A percentile compares a stretch with the other conserved stretches of the same genome.
Evolutionary conservation across 2,888 invertebrate genomes (phyloP).

Genomic region (Amblyjoppa proteus): DNA sequence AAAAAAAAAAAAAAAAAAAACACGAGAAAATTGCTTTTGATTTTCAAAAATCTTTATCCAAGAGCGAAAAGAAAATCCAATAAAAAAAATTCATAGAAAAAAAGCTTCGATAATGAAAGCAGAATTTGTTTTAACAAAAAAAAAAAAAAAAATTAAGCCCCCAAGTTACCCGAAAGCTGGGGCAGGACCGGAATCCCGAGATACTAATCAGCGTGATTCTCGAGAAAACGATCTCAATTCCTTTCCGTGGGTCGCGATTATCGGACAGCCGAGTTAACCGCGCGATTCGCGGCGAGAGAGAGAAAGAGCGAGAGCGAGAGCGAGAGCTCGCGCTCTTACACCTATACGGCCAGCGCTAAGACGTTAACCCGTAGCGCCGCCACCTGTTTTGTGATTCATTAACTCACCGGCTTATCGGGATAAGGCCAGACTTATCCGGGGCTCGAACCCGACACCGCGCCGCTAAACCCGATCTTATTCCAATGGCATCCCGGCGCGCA

Average conservation of each 20-base stretch:
- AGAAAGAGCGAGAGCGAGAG: not conserved
- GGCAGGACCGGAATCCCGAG: not conserved
- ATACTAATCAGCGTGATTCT: constrained; percentile 15
- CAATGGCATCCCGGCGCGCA: constrained; percentile 80
- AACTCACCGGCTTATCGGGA: constrained; percentile 85
- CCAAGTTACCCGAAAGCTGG: not conserved
- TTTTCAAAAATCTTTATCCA: too few species aligned
- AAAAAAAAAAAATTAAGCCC: not conserved
- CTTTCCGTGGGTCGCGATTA: constrained; percentile 39
- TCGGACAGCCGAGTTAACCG: constrained; percentile 28
- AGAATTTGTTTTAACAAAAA: not conserved
- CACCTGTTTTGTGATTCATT: constrained; percentile 85
- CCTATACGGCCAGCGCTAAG: constrained; percentile 61
- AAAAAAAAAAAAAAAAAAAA: not conserved
- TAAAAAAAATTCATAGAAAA: too few species aligned
- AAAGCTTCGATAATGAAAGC: too few species aligned
- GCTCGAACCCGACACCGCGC: constrained; percentile 84
- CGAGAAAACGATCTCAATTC: constrained; percentile 25
- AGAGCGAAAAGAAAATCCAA: too few species aligned
- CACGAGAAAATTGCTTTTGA: too few species aligned
- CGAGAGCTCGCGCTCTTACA: constrained; percentile 20
- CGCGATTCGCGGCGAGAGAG: constrained; percentile 1
- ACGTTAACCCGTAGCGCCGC: constrained; percentile 76
- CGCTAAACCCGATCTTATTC: constrained; percentile 85
- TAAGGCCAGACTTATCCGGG: constrained; percentile 84